These are phyloP conservation scores for Zeugodacus cucurbitae DNA, from an alignment of 1,140 invertebrate species.

Conservation along the genomic window DNA sequence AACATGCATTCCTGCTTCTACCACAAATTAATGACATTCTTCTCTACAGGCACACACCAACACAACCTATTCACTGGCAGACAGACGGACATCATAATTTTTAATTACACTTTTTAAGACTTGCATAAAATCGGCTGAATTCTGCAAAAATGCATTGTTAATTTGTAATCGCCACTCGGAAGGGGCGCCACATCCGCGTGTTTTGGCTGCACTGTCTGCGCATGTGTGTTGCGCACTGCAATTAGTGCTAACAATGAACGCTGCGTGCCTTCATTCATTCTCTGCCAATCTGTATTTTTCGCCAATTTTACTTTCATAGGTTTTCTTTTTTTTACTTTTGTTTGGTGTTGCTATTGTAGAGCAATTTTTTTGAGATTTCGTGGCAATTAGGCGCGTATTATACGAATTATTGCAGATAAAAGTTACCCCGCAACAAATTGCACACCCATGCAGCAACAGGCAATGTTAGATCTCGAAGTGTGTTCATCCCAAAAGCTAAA, in stretches of 20 bases:
- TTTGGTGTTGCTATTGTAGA: neutral
- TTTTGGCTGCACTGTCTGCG: neutral
- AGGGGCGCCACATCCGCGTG: neutral
- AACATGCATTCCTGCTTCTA: slow-evolving; percentile 6
- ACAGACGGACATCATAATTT: neutral
- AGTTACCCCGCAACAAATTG: too few relatives aligned
- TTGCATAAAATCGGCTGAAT: slow-evolving; percentile 3
- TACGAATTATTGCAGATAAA: too few relatives aligned
- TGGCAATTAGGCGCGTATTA: neutral
- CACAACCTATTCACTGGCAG: neutral
- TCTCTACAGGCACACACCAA: neutral
- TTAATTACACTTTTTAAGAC: neutral
- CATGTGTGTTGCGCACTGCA: neutral
- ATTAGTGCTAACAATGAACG: neutral
- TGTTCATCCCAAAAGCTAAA: too few relatives aligned
- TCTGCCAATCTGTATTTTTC: neutral
- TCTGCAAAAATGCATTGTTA: neutral
- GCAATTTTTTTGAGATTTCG: neutral
- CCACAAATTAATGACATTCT: neutral
- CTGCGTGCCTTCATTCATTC: neutral
- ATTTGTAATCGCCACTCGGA: neutral
- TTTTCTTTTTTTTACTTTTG: neutral
- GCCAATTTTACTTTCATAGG: neutral
- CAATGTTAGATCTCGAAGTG: too few relatives aligned
- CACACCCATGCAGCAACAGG: too few relatives aligned